Conservation (phyloP, 2,797 vertebrate genomes). For the Spatula clypeata region DNA sequence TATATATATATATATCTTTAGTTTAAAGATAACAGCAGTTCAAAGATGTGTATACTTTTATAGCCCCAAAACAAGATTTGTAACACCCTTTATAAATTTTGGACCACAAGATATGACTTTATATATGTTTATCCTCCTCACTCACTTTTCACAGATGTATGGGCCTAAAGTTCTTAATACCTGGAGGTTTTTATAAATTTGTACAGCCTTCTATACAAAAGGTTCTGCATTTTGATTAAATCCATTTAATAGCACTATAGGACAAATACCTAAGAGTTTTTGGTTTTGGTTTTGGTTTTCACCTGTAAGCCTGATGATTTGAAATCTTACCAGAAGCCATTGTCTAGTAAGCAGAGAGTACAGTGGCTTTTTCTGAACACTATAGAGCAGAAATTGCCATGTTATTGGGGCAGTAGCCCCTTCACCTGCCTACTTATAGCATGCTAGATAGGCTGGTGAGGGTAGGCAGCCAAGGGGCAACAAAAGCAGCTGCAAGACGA, state of each 20-base stretch:
- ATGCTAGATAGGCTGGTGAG: not conserved
- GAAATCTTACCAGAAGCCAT: not conserved
- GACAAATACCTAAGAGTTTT: not conserved
- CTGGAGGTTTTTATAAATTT: not conserved
- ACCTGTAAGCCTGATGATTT: not conserved
- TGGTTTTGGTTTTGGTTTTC: not conserved
- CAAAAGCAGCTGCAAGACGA: not conserved
- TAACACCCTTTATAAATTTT: not conserved
- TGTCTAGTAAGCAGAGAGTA: not conserved
- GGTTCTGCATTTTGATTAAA: not conserved
- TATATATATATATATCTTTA: not conserved
- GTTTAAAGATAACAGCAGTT: not conserved
- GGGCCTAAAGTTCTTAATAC: not conserved
- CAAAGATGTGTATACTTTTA: not conserved
- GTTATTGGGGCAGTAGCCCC: not conserved
- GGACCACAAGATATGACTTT: not conserved
- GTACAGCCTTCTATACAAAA: not conserved
- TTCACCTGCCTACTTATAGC: not conserved
- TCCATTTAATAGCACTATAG: not conserved
- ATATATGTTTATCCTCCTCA: not conserved
- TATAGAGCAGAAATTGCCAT: not conserved
- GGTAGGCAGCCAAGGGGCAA: not conserved
- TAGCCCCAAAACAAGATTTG: not conserved
- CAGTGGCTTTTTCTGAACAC: not conserved
- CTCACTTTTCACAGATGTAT: rapidly evolving